Evolutionary conservation across 2,113 vertebrate species (phyloP).

Genomic region (Scomber japonicus): DNA sequence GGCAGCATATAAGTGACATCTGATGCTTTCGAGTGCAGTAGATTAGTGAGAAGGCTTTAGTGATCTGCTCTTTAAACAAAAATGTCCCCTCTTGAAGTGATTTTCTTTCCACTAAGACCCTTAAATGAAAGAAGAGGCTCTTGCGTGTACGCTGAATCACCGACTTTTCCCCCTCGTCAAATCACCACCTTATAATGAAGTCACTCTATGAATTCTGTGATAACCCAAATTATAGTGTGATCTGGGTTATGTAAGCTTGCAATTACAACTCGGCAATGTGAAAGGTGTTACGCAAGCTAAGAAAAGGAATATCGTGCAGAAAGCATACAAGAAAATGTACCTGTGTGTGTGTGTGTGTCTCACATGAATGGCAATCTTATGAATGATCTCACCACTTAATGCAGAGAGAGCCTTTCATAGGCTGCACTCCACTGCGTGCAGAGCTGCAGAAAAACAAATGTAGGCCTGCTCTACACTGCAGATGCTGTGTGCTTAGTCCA

Average conservation of each 20-base stretch:
- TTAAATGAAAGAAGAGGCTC: constrained; percentile 54
- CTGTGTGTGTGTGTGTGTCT: constrained; percentile 9
- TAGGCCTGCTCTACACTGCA: constrained; percentile 21
- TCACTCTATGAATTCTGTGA: constrained; percentile 24
- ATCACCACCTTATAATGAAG: constrained; percentile 49
- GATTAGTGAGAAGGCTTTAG: constrained; percentile 54
- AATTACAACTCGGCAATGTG: constrained; percentile 35
- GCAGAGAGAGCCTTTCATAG: constrained; percentile 40
- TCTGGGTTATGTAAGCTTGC: constrained; percentile 48
- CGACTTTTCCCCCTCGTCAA: constrained; percentile 12
- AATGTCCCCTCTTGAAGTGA: constrained; percentile 31
- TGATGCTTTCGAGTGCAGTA: constrained; percentile 66
- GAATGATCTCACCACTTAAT: constrained; percentile 63
- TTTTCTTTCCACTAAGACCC: constrained; percentile 58
- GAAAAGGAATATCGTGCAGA: constrained; percentile 13
- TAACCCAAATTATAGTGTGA: constrained; percentile 31
- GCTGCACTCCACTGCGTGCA: constrained; percentile 36
- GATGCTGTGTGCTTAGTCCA: constrained; percentile 24
- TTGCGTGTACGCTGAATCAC: constrained; percentile 33
- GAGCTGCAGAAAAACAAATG: constrained; percentile 34
- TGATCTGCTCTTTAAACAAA: constrained; percentile 56
- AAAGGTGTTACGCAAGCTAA: constrained; percentile 45
- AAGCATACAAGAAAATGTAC: constrained; percentile 28
- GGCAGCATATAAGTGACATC: constrained; percentile 61
- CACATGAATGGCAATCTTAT: constrained; percentile 44